Evolutionary conservation across 2,888 invertebrate species (phyloP).

Genomic region (Caenorhabditis sp.): DNA sequence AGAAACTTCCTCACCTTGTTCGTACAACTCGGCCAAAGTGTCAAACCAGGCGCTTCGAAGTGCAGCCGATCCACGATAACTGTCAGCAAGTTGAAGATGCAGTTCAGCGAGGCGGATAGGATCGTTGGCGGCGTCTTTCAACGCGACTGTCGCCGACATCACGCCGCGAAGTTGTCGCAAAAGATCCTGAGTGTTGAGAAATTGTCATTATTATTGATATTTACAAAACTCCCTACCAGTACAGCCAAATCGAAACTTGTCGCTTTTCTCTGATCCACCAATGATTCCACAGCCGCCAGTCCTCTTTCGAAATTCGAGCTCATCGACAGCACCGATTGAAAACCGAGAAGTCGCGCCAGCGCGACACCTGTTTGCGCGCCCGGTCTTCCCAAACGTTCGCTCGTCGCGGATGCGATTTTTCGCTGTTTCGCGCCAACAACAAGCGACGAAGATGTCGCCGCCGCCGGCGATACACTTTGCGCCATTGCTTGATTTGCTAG

Average conservation of each 20-base stretch:
- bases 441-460: neutral
- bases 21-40: constrained; percentile 81
- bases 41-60: constrained; percentile 84
- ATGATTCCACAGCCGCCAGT: constrained; percentile 75
- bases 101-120: constrained; percentile 75
- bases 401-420: constrained; percentile 32
- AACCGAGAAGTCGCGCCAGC: constrained; percentile 88
- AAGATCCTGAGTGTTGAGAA: constrained; percentile 78
- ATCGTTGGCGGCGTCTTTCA: constrained; percentile 88
- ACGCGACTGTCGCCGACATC: constrained; percentile 89
- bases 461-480: constrained; percentile 36
- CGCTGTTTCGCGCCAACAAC: constrained; percentile 7
- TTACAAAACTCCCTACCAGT: no score
- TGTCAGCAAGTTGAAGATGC: constrained; percentile 74
- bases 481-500: constrained; percentile 44
- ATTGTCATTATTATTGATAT: no score
- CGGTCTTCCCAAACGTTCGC: constrained; percentile 53
- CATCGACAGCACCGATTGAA: constrained; percentile 74
- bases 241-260: constrained; percentile 62
- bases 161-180: constrained; percentile 92
- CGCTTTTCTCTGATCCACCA: constrained; percentile 48
- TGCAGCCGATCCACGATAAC: constrained; percentile 84
- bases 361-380: constrained; percentile 85
- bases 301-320: constrained; percentile 94
- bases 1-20: constrained; percentile 13